These are phyloP conservation scores for Reticulitermes speratus DNA, from an alignment of 1,140 invertebrate genomes.

Conservation along the genomic window DNA sequence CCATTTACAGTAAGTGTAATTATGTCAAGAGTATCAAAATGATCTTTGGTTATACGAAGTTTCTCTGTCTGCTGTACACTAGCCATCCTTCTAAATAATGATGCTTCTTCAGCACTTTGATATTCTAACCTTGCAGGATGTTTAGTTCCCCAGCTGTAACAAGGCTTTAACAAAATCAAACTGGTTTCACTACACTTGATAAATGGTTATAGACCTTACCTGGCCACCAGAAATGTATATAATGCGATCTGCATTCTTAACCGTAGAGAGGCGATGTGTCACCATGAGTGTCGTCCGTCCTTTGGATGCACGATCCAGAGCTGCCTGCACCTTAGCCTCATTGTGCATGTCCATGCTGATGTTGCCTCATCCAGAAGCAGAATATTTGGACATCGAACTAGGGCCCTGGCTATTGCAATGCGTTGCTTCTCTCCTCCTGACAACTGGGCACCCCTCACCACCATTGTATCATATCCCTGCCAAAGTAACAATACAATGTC, in stretches of 20 bases:
- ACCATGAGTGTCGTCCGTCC: slow-evolving; percentile 86
- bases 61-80: too few relatives aligned
- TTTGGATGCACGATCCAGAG: slow-evolving; percentile 64
- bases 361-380: slow-evolving; percentile 87
- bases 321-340: slow-evolving; percentile 69
- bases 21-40: too few relatives aligned
- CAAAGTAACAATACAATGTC: too few relatives aligned
- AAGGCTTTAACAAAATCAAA: too few relatives aligned
- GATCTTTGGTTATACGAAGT: too few relatives aligned
- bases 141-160: too few relatives aligned
- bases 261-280: slow-evolving; percentile 83
- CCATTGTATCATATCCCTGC: slow-evolving; percentile 74
- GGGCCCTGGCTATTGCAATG: slow-evolving; percentile 83
- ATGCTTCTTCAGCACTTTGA: too few relatives aligned
- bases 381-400: slow-evolving; percentile 73
- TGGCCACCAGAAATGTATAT: slow-evolving; percentile 65
- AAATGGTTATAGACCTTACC: not conserved
- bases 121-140: too few relatives aligned
- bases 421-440: slow-evolving; percentile 82
- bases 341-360: slow-evolving; percentile 80
- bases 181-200: too few relatives aligned
- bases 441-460: slow-evolving; percentile 78
- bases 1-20: too few relatives aligned
- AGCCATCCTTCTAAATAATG: too few relatives aligned
- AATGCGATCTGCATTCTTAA: slow-evolving; percentile 78